Evolutionary conservation across 37 sponge, comb jelly and placozoan species (phyloP).

Genomic region (Cladorhizidae sp.): DNA sequence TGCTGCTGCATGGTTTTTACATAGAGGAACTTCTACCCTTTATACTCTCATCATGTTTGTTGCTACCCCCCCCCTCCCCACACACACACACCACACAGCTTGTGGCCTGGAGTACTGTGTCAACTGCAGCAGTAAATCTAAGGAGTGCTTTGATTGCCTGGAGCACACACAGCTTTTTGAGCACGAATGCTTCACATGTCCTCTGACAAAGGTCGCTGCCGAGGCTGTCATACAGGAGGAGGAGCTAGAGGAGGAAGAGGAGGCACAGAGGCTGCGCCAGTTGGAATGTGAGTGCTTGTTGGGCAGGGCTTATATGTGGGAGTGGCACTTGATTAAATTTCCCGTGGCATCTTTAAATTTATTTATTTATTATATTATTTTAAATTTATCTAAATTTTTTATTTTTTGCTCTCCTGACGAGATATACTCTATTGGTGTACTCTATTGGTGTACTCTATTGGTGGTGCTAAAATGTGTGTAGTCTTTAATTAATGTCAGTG

Average conservation of each 20-base stretch:
- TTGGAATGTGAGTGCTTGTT: conserved; percentile 1
- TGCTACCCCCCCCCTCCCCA: not conserved
- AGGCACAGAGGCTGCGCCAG: not conserved
- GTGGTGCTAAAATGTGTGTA: too few species aligned
- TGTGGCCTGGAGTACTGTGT: conserved; percentile 49
- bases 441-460: too few species aligned
- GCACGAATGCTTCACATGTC: conserved; percentile 15
- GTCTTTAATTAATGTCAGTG: too few species aligned
- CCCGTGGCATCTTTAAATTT: too few species aligned
- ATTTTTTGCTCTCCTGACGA: too few species aligned
- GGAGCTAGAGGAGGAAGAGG: conserved; percentile 35
- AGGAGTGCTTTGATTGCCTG: conserved; percentile 8
- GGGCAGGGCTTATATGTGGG: not conserved
- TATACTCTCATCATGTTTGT: too few species aligned
- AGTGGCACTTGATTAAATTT: not conserved
- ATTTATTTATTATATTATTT: too few species aligned
- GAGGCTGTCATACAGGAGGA: conserved; percentile 14
- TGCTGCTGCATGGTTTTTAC: too few species aligned
- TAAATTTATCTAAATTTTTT: too few species aligned
- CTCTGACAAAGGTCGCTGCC: not conserved
- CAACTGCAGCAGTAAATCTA: not conserved
- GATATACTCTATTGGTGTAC: too few species aligned
- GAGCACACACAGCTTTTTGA: conserved; percentile 6
- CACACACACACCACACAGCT: not conserved
- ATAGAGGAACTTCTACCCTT: too few species aligned